phyloP scores from a whole-genome alignment of 2,888 invertebrate species.

The Mantis religiosa region DNA sequence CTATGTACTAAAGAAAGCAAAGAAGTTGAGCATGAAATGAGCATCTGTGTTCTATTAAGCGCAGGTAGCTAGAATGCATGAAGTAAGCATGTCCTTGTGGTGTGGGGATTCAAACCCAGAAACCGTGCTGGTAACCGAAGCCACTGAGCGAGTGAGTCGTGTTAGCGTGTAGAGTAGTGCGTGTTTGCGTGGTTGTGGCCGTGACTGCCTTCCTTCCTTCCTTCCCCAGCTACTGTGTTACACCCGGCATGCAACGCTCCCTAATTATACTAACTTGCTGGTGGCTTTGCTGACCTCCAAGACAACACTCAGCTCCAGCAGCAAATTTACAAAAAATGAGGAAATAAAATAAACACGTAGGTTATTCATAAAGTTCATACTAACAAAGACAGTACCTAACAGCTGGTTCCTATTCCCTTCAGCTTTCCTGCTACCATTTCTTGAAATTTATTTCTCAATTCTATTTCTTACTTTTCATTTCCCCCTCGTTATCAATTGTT shows the following conservation, averaged over 20 bases:
- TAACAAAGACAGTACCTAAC: too few relatives aligned
- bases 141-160: neutral
- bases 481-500: too few relatives aligned
- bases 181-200: neutral
- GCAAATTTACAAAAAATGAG: neutral
- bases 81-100: neutral
- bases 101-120: neutral
- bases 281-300: neutral
- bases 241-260: neutral
- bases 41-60: too few relatives aligned
- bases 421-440: too few relatives aligned
- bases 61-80: too few relatives aligned
- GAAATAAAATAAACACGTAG: neutral
- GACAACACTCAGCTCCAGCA: neutral
- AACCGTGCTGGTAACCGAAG: neutral
- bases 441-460: too few relatives aligned
- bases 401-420: too few relatives aligned
- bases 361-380: too few relatives aligned
- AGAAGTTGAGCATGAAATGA: too few relatives aligned
- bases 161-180: neutral
- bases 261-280: neutral
- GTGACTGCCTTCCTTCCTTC: neutral
- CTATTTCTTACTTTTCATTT: too few relatives aligned
- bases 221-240: neutral
- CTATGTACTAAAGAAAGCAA: too few relatives aligned